Evolutionary conservation across 2,888 invertebrate species (phyloP), one percentile per base, ranked within the genome.

Genomic region (Alloplasta piceator): DNA sequence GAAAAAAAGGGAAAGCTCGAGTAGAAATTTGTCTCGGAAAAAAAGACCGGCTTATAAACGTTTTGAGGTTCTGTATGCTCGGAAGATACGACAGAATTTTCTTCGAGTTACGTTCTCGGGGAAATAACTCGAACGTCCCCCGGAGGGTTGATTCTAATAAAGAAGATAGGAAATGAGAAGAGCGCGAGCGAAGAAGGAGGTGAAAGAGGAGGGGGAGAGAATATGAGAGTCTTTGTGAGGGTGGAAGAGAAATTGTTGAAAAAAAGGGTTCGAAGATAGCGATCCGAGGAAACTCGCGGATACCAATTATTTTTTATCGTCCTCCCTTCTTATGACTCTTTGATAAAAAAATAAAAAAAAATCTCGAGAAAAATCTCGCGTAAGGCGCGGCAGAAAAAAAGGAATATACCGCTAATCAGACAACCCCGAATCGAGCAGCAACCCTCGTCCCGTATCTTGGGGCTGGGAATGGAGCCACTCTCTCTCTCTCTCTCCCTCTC

Each of bases 241-340:
- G 50, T 10, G 67, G 10, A n/a, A 12, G 50, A 50, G 63, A 39
- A 43, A 58, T 12, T 43, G 73, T 36, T 60, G 66, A 63, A 74
- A 67, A 63, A 74, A 67, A 60, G 38, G 61, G 50, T 52, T 55
- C 70, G 66, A 12, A 58, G 38, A 26, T 5, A 26, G 12, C 58
- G 70, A 77, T 66, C 67, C 10, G 68, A 63, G n/a, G 68, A 64
- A 70, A 66, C 70, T 74, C 73, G 26, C 26, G 39, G 56, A 74
- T 78, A 70, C 68, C 78, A 78, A 78, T 81, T 81, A 78, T 81
- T 81, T 80, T 81, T 81, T 78, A 81, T 78, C 74, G 64, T 55
- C 58, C 74, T 26, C 26, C 26, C 16, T 4, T 68, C 43, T 46
- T 48, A 14, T 55, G 9, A 14, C 60, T 46, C 14, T 36, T 14